Base-by-base conservation (phyloP, 1,140 invertebrate species). In the Myzus persicae region DNA sequence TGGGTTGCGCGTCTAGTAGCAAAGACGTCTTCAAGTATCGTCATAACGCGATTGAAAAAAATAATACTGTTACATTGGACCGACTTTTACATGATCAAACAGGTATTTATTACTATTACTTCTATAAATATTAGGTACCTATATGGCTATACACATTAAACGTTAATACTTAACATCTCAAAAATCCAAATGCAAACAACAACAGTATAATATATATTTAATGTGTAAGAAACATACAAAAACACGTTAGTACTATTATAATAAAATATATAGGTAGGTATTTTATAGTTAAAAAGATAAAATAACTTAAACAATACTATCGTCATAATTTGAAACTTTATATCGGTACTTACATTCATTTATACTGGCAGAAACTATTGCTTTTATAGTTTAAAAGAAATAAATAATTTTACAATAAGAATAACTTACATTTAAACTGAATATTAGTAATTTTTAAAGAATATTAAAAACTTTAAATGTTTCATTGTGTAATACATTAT, bases 1-100 rank as follows among this genome's bases (percentile, higher is more conserved):
- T 92, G 91, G 91, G 91, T 92, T 92, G 81, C n/a, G 42, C 81
- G 81, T 92, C 91, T 40, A 84, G 46, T 40, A 82, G 76, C 46
- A 81, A 92, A 92, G 91, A 92, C 67, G 67, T 92, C 24, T 84
- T 84, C 44, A 46, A 91, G 26, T 40, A 92, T 51, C 76, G 36
- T 8, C 44, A 51, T 24, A 20, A 40, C 7, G 22, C 76, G n/a
- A 20, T 40, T 40, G 81, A 92, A 84, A 48, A 82, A 46, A 51
- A 48, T 38, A 92, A 82, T 40, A 51, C 44, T 31, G 36, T 92
- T 24, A 42, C 46, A 38, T 92, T 59, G 46, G 91, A 51, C 76
- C 76, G 48, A 38, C 76, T 84, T 44, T 36, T 92, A 31, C 44
- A 54, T n/a, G 76, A 82, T 84, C 59, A 46, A 81, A 38, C 91